Base-by-base conservation (phyloP, 2,888 invertebrate genomes). In the Schizotus pectinicornis region DNA sequence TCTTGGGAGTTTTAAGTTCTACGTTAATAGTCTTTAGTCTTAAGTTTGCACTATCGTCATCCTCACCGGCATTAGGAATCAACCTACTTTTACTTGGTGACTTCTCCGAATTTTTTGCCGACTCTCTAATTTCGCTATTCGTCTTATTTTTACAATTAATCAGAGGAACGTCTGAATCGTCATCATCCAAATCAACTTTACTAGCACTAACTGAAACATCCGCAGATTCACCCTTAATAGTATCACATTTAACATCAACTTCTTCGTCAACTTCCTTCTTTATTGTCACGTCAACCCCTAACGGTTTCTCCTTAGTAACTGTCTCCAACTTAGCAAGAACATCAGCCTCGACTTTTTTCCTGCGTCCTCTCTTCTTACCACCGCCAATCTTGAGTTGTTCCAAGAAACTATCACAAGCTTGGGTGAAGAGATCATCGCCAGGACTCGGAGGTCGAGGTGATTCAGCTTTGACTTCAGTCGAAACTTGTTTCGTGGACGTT, bases 391-490 rank as follows among this genome's bases (percentile, higher is more conserved):
- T 85, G 41, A 92, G 78, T 77, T 92, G 90, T 74, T 91, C 89
- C 78, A 92, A 85, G 75, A 92, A 90, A 78, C 83, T 88, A 77
- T 91, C 90, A 79, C 91, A 92, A 11, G 91, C 85, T 71, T 82
- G 86, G 46, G 85, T 84, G 87, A 91, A 92, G 71, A 81, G 78
- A 50, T 81, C 77, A 70, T 84, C 83, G 9, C 76, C 70, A 2
- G 77, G 77, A 62, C 72, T 73, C 3, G 63, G 35, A 9, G 72
- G 60, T 72, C 78, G 51, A 9, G 59, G 48, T 6, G 56, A 36
- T 32, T 49, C 50, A 8, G 9, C 6, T 52, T 64, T 61, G 7
- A 71, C 39, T 8, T 70, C 67, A 11, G 81, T 80, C 43, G 81
- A 74, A 48, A 82, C 78, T 14, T 56, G 37, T 34, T 49, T 41